Evolutionary conservation across 2,113 vertebrate genomes (phyloP), one percentile per base, ranked within the genome.

Genomic region (Mugil cephalus): DNA sequence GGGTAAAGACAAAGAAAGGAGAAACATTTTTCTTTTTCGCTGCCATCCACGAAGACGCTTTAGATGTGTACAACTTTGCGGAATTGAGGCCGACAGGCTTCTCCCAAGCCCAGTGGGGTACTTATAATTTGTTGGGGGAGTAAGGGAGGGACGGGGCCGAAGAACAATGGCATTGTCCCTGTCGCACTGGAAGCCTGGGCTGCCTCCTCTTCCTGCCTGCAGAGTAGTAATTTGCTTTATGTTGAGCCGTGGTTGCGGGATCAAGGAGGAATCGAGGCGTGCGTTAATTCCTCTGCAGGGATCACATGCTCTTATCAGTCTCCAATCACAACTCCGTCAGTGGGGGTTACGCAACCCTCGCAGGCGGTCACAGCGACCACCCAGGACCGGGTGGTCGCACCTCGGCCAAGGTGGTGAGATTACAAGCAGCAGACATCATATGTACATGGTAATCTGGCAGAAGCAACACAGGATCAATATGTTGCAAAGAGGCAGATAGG

Each of bases 121-220:
- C 85, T 89, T 86, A 84, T 89, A 91, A 91, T 91, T 88, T 92
- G 87, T 80, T 80, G 79, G 77, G 91, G 87, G 88, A 87, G 66
- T 55, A 12, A 66, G 78, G 80, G 87, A 85, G 80, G 79, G 71
- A 65, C 77, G 63, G 85, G 79, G 64, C 10, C 50, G 35, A 73
- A 86, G 86, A 92, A 90, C 90, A 90, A 92, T 88, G 86, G 67
- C 78, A 87, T 89, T 91, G 87, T 91, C 84, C 83, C 15, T 55
- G 48, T 74, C 82, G 75, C 45, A 67, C 80, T 48, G 34, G 53
- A 79, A 79, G 70, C 62, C 76, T 34, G 19, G n/a, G 52, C 69
- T 39, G 74, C 74, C 40, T 17, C 81, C 38, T 34, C 76, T 65
- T 82, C 82, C 83, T 50, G 73, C 65, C 52, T 77, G 74, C 69